These are phyloP conservation scores for Bellardia pandia DNA, from an alignment of 2,888 invertebrate genomes.

Conservation along the genomic window DNA sequence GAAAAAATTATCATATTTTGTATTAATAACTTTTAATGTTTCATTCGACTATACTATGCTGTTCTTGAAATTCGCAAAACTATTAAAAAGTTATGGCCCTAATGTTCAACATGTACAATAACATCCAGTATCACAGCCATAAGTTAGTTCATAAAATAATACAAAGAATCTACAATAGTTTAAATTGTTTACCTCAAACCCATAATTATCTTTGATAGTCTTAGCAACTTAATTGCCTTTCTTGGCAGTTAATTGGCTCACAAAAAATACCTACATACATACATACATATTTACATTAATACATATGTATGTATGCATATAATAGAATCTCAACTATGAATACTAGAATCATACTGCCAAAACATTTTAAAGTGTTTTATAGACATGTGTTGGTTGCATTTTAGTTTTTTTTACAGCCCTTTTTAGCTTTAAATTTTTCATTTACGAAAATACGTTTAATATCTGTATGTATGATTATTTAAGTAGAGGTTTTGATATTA, in stretches of 20 bases:
- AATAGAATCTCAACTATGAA: constrained; percentile 15
- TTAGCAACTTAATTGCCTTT: constrained; percentile 21
- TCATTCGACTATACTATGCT: no score
- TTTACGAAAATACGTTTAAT: neutral
- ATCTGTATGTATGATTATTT: constrained; percentile 3
- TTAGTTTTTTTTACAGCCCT: constrained; percentile 16
- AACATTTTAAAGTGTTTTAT: neutral
- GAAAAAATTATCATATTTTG: no score
- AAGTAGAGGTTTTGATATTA: constrained; percentile 11
- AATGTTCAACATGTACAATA: no score
- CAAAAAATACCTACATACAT: neutral
- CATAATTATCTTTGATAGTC: constrained; percentile 13
- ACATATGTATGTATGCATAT: neutral
- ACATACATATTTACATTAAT: no score
- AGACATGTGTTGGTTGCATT: constrained; percentile 6
- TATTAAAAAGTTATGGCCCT: no score
- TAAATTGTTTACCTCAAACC: neutral
- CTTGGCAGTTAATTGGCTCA: constrained; percentile 28
- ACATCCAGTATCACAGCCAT: neutral
- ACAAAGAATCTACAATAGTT: neutral
- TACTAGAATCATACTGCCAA: neutral
- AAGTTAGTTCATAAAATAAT: neutral
- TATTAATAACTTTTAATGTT: no score
- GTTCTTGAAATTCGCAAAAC: no score
- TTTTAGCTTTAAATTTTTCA: neutral